A percentile compares a stretch with the other conserved stretches of the same genome.
Conservation (phyloP, 1,140 invertebrate genomes). For the Eriosoma lanigerum region DNA sequence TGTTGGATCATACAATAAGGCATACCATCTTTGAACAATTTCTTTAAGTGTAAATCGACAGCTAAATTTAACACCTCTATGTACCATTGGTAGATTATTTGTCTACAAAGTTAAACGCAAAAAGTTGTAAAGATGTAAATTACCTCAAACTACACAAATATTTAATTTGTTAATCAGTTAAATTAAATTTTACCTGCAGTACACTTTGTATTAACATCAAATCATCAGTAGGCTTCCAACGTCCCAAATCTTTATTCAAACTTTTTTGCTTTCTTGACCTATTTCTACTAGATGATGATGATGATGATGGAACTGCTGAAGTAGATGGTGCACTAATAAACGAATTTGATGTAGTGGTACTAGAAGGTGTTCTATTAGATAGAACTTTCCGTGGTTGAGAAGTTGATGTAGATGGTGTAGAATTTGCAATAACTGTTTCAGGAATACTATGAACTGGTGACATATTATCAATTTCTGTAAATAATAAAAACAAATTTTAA, state of each 20-base stretch:
- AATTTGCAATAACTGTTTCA: slow-evolving; percentile 27
- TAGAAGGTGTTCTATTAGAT: slow-evolving; percentile 10
- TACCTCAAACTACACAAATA: neutral
- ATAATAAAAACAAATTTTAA: neutral
- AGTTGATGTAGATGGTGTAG: slow-evolving; percentile 25
- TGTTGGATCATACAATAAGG: slow-evolving; percentile 87
- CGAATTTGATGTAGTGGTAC: slow-evolving; percentile 5
- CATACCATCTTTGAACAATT: slow-evolving; percentile 94
- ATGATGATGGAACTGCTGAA: slow-evolving; percentile 13
- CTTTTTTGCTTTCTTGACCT: slow-evolving; percentile 39
- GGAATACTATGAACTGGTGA: slow-evolving; percentile 43
- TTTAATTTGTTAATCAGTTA: neutral
- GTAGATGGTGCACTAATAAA: slow-evolving; percentile 6
- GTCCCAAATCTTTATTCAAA: slow-evolving; percentile 75
- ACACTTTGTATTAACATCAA: slow-evolving; percentile 89
- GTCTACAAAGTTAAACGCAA: slow-evolving; percentile 64
- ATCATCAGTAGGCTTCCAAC: slow-evolving; percentile 98
- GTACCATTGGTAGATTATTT: slow-evolving; percentile 82
- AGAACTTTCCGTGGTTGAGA: slow-evolving; percentile 30
- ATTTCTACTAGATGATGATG: slow-evolving; percentile 39
- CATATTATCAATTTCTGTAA: slow-evolving; percentile 43
- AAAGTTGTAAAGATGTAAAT: neutral
- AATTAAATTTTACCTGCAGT: slow-evolving; percentile 73
- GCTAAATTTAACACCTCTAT: slow-evolving; percentile 92
- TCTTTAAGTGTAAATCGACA: slow-evolving; percentile 92